Conservation (phyloP, 2,797 vertebrate genomes). For the Ataeniobius toweri region DNA sequence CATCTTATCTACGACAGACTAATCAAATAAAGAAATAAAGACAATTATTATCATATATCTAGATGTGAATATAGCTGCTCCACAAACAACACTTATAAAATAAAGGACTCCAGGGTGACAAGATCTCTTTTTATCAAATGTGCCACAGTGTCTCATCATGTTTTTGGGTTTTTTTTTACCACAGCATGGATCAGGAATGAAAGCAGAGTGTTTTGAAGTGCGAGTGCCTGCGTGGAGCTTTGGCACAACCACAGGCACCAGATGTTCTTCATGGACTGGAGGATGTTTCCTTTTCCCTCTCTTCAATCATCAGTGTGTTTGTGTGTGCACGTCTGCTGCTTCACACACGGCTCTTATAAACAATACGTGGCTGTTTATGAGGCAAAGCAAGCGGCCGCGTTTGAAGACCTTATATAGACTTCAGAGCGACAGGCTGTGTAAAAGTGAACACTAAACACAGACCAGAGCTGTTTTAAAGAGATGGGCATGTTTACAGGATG, state of each 20-base stretch:
- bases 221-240: slow-evolving; percentile 74
- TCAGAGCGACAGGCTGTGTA: slow-evolving; percentile 21
- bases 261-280: slow-evolving; percentile 78
- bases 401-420: slow-evolving; percentile 64
- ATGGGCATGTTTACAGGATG: slow-evolving; percentile 9
- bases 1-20: neutral
- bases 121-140: slow-evolving; percentile 30
- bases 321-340: slow-evolving; percentile 60
- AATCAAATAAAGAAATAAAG: neutral
- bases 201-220: slow-evolving; percentile 35
- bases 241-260: slow-evolving; percentile 72
- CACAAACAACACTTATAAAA: neutral
- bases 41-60: neutral
- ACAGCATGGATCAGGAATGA: slow-evolving; percentile 48
- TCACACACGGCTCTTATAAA: slow-evolving; percentile 67
- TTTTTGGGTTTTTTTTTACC: slow-evolving; percentile 21
- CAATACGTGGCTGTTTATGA: slow-evolving; percentile 79
- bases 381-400: slow-evolving; percentile 39
- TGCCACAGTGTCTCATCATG: neutral
- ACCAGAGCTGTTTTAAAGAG: slow-evolving; percentile 32
- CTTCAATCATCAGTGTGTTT: slow-evolving; percentile 41
- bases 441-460: slow-evolving; percentile 24
- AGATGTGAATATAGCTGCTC: neutral
- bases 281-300: slow-evolving; percentile 56
- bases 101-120: slow-evolving; percentile 20